phyloP scores from a whole-genome alignment of 2,888 invertebrate genomes.

The Bellardia pandia region DNA sequence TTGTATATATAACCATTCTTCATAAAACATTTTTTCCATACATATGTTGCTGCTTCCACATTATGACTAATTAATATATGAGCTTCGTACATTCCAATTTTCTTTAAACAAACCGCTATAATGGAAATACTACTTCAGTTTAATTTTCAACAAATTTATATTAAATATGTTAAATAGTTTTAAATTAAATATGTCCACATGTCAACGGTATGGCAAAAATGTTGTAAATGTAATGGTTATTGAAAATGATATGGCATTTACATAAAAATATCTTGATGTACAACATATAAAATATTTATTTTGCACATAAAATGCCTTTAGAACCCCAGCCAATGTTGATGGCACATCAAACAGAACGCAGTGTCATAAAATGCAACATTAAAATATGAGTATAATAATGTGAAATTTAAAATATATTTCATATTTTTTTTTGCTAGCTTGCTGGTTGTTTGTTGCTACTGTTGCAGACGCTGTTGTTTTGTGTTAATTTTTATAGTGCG shows the following conservation, averaged over 20 bases:
- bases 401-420: not conserved
- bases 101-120: too few relatives aligned
- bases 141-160: not conserved
- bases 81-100: too few relatives aligned
- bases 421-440: not conserved
- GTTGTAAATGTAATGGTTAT: not conserved
- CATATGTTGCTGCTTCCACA: too few relatives aligned
- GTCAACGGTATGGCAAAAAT: not conserved
- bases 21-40: too few relatives aligned
- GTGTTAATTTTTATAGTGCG: slow-evolving; percentile 37
- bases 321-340: not conserved
- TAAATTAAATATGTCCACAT: not conserved
- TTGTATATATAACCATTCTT: too few relatives aligned
- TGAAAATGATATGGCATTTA: not conserved
- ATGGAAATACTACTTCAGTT: too few relatives aligned
- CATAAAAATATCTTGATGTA: not conserved
- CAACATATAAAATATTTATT: not conserved
- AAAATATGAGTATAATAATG: slow-evolving; percentile 6
- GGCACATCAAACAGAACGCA: slow-evolving; percentile 11
- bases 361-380: slow-evolving; percentile 11
- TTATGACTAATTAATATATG: too few relatives aligned
- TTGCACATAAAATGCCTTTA: not conserved
- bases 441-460: not conserved
- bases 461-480: slow-evolving; percentile 20
- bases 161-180: not conserved